These are phyloP conservation scores for Syngnathus rostellatus DNA, from an alignment of 2,797 vertebrate species.

Conservation along the genomic window DNA sequence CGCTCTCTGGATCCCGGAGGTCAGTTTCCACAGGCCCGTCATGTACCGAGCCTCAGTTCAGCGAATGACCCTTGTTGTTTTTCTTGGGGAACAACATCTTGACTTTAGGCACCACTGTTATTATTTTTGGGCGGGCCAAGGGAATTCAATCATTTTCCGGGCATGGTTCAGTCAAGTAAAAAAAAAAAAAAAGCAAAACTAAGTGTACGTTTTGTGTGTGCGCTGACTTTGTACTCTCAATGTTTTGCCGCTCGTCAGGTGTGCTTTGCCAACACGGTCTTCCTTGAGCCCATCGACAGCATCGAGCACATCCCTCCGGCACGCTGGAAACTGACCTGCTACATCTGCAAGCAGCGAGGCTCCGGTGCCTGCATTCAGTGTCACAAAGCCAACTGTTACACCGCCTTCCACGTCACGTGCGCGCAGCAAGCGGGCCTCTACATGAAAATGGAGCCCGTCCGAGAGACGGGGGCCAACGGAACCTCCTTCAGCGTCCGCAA, in stretches of 20 bases:
- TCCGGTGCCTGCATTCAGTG: constrained; percentile 98
- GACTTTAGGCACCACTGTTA: no score
- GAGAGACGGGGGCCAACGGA: constrained; percentile 92
- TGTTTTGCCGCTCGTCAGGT: constrained; percentile 55
- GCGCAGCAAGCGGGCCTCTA: constrained; percentile 98
- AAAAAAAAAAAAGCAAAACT: no score
- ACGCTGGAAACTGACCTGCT: constrained; percentile 98
- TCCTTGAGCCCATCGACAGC: constrained; percentile 97
- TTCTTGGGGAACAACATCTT: no score
- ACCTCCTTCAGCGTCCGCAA: constrained; percentile 98
- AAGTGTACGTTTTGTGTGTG: no score
- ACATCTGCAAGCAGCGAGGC: constrained; percentile 98
- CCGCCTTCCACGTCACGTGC: constrained; percentile 96
- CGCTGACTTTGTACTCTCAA: no score
- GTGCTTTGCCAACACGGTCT: constrained; percentile 98
- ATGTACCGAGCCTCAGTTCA: no score
- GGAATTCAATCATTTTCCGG: no score
- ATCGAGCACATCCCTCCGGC: constrained; percentile 97
- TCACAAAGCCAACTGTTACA: constrained; percentile 99
- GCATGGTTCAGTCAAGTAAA: no score
- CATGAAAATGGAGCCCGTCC: constrained; percentile 99
- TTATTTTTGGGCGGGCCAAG: no score
- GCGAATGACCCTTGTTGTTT: no score
- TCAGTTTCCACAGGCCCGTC: constrained; percentile 29
- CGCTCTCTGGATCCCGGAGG: constrained; percentile 98